phyloP scores from a whole-genome alignment of 2,888 invertebrate species.

The Crepidodera aurea region DNA sequence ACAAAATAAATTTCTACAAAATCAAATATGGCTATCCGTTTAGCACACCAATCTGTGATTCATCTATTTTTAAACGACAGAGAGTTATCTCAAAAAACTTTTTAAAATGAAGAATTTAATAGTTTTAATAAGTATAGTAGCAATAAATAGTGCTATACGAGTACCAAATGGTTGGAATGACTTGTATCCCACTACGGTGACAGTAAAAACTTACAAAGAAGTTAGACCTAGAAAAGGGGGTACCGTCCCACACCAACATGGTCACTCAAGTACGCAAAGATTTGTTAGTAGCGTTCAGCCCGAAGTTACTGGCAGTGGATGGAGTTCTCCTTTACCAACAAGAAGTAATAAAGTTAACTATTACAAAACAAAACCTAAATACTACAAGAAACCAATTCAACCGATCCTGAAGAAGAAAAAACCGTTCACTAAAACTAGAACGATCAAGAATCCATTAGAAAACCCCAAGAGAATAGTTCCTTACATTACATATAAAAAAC shows the following conservation, averaged over 20 bases:
- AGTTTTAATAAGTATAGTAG: constrained; percentile 38
- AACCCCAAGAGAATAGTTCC: constrained; percentile 3
- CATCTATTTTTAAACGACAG: constrained; percentile 1
- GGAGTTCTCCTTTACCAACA: neutral
- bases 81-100: constrained; percentile 31
- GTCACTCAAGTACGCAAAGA: neutral
- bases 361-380: neutral
- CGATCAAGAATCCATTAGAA: neutral
- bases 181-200: neutral
- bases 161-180: constrained; percentile 42
- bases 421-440: neutral
- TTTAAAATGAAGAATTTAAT: constrained; percentile 45
- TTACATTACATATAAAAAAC: constrained; percentile 14
- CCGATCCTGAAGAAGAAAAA: neutral
- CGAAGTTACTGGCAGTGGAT: neutral
- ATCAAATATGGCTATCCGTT: constrained; percentile 16
- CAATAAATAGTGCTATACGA: constrained; percentile 39
- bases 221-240: constrained; percentile 21
- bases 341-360: neutral
- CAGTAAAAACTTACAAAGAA: constrained; percentile 11
- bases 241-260: neutral
- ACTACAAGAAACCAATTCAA: constrained; percentile 6
- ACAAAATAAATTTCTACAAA: constrained; percentile 3
- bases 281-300: neutral
- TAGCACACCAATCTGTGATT: constrained; percentile 12